Conservation (phyloP, 2,113 vertebrate species). For the Rhizomys pruinosus region DNA sequence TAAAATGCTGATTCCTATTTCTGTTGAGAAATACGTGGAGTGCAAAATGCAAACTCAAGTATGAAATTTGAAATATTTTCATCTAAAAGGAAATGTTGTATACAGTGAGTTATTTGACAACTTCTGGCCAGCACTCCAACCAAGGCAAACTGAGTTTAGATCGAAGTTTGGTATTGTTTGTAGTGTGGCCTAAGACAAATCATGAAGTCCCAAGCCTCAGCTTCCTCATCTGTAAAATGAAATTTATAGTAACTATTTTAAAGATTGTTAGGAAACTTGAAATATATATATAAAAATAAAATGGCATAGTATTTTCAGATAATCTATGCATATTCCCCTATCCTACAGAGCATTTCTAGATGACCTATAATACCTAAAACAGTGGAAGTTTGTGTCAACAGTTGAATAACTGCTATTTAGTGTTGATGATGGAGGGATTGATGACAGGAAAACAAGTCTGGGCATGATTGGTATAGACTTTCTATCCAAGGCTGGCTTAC, state of each 20-base stretch:
- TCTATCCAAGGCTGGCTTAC: too few species aligned
- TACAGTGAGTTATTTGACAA: background rate
- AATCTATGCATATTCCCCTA: background rate
- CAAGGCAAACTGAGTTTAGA: background rate
- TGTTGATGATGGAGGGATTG: background rate
- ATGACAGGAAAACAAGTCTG: background rate
- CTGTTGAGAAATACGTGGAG: background rate
- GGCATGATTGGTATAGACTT: too few species aligned
- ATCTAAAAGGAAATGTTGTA: background rate
- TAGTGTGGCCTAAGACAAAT: background rate
- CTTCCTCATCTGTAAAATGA: conserved; percentile 3
- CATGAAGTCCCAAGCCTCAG: background rate
- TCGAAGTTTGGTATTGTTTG: background rate
- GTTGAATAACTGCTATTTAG: background rate
- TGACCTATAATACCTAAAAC: background rate
- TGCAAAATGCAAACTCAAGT: background rate
- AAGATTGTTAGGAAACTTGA: conserved; percentile 36
- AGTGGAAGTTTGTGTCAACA: background rate
- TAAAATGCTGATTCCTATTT: background rate
- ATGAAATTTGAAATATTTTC: conserved; percentile 3
- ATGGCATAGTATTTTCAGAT: too few species aligned
- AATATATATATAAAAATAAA: background rate
- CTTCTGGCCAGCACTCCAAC: too few species aligned
- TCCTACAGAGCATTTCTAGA: background rate
- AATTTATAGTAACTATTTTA: background rate